Base-by-base conservation (phyloP, 1,140 invertebrate species). In the Drosophila subpulchrella region DNA sequence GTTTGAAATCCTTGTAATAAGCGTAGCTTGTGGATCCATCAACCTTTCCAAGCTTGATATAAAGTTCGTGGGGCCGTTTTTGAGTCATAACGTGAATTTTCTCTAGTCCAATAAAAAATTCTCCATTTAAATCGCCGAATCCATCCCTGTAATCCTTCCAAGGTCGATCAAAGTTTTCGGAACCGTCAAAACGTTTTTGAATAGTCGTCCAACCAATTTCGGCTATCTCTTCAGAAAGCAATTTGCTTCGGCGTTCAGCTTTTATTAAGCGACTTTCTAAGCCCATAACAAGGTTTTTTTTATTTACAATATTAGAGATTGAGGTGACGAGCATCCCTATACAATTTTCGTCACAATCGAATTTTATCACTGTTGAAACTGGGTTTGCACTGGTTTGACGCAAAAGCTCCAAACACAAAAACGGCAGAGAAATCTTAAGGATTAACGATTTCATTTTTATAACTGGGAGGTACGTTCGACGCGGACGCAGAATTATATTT, bases 11-110 rank as follows among this genome's bases (percentile, higher is more conserved):
- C 6, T 93, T 93, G 83, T 96, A 97, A 12, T 91, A 90, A 7
- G 95, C 96, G 55, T 93, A 93, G 38, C 93, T 94, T 17, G 92
- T 93, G 13, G 92, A 91, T 0, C 93, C 92, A 13, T 93, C 81
- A 46, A 94, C 93, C 51, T 96, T 94, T 77, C 94, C 93, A 83
- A 96, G 89, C 53, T 95, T 94, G 30, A 96, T 93, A 32, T 94
- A 90, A 6, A 81, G n/a, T 12, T 79, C 78, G 4, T 81, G 66
- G 2, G 66, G 58, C 13, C 47, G 24, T 2, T 47, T 24, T 6
- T 11, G 11, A 1, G 78, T 81, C 20, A 81, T 61, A 12, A 65
- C 48, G 50, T 81, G 76, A 6, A 81, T 17, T 44, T 76, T 79
- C 12, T 81, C 76, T 13, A 81, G 46, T 0, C 78, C 78, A 5